phyloP scores from a whole-genome alignment of 2,797 vertebrate species.

The Malacoraja senta region DNA sequence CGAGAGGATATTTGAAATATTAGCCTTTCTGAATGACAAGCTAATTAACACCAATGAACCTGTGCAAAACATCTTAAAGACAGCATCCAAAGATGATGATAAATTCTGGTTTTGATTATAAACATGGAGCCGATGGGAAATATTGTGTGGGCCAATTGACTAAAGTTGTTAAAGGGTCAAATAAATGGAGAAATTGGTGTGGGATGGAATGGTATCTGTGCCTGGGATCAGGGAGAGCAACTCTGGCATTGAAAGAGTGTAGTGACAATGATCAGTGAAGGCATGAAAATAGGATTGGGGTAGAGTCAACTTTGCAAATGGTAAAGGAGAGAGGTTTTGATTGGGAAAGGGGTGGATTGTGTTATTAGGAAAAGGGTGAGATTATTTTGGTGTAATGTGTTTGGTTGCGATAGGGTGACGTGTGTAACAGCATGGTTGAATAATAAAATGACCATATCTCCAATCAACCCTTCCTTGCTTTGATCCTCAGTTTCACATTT shows the following conservation, averaged over 20 bases:
- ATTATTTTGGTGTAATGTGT: background rate
- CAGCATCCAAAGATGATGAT: background rate
- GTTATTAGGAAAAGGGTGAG: background rate
- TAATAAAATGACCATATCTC: background rate
- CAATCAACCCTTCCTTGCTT: background rate
- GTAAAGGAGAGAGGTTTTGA: background rate
- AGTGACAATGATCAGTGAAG: conserved; percentile 39
- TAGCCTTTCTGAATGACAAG: background rate
- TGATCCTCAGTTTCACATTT: background rate
- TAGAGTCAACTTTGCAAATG: background rate
- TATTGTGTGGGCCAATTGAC: background rate
- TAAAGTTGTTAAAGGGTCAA: background rate
- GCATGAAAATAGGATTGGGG: background rate
- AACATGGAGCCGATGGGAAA: background rate
- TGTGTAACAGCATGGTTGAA: background rate
- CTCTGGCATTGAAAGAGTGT: conserved; percentile 41
- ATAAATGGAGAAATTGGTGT: background rate
- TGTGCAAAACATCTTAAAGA: background rate
- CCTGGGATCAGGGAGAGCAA: conserved; percentile 21
- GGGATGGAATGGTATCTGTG: background rate
- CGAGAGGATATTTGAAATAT: background rate
- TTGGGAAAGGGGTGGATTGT: background rate
- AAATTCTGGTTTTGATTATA: background rate
- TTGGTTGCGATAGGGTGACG: background rate
- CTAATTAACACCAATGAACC: background rate